Base-by-base conservation (phyloP, 1,140 invertebrate species). In the Drosophila ohnishii region DNA sequence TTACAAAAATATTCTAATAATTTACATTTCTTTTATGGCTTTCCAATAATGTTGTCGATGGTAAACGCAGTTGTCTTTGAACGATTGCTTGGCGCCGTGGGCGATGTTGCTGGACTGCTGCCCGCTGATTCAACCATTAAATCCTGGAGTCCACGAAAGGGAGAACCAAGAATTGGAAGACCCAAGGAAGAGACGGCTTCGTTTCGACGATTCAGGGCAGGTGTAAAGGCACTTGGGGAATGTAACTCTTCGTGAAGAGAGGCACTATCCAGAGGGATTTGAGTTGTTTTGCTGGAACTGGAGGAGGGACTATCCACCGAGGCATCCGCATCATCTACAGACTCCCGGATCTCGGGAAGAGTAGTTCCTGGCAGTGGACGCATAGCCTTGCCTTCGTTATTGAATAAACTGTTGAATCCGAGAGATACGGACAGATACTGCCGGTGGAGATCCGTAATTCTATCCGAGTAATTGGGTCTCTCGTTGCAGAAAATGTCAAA, bases 371-470 rank as follows among this genome's bases (percentile, higher is more conserved):
- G 16, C 8, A 57, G 3, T 0, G 50, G 5, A 7, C 47, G 42
- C 6, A 48, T 16, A 4, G 44, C 39, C 4, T 62, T 59, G 13
- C 63, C 9, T 1, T 87, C 72, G 16, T 60, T 83, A 34, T 88
- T 84, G 47, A 91, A 91, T 2, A 91, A 65, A 30, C 73, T 90
- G 48, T 91, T 91, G 25, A 91, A 91, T 9, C 90, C 90, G 16
- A 90, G 78, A 2, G 91, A 90, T 6, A 89, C 84, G 3, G 90
- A 91, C 8, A 91, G 50, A 55, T 91, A 91, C 63, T 91, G 90
- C 7, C 89, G 78, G 72, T 91, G 90, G 13, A 91, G 67, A 55
- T 91, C 90, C 1, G 90, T 91, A 16, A 91, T 91, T 34, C 79
- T 87, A 76, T 91, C 90, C 30, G 83, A 84, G 37, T 90, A 91